Base-by-base conservation (phyloP, 2,797 vertebrate genomes). In the Calcarius lapponicus region DNA sequence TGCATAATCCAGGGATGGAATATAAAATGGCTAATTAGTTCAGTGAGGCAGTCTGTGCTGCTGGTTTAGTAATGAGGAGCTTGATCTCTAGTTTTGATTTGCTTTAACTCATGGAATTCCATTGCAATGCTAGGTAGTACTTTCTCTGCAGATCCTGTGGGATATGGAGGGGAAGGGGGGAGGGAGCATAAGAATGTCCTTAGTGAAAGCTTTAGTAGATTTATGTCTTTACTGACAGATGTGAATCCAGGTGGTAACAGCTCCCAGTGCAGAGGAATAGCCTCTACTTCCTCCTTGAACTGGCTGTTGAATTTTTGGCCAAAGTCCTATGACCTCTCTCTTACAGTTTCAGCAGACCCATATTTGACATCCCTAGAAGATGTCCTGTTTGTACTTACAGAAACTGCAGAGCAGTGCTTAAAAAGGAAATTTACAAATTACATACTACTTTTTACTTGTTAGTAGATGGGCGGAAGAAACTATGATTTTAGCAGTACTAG, bases 11-110 rank as follows among this genome's bases (percentile, higher is more conserved):
- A 82, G 17, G 17, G 50, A 81, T 22, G 9, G 43, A 47, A 71
- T 92, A 65, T 80, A 69, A 91, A 84, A 89, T 57, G 28, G 9
- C 21, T 87, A 28, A 93, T 95, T 73, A 74, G 64, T 70, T 91
- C 69, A 66, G 40, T 67, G 61, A 83, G 29, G 32, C 61, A 67
- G 8, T 38, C 45, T 74, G 47, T 67, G 18, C 20, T 78, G 45
- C 29, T 64, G 34, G 15, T 67, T 86, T 80, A 56, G 16, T 86
- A 74, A 45, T 34, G n/a, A 84, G 22, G 36, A 90, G 16, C 62
- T 86, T 66, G 66, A 12, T 47, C 6, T 70, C 48, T 45, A 80
- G 42, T 47, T 90, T 82, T 75, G 29, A n/a, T 94, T 83, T 50
- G 4, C 22, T 94, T 83, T 93, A 76, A 78, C 26, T 76, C 34